Conservation (phyloP, 1,140 invertebrate genomes). For the Latrodectus geometricus region DNA sequence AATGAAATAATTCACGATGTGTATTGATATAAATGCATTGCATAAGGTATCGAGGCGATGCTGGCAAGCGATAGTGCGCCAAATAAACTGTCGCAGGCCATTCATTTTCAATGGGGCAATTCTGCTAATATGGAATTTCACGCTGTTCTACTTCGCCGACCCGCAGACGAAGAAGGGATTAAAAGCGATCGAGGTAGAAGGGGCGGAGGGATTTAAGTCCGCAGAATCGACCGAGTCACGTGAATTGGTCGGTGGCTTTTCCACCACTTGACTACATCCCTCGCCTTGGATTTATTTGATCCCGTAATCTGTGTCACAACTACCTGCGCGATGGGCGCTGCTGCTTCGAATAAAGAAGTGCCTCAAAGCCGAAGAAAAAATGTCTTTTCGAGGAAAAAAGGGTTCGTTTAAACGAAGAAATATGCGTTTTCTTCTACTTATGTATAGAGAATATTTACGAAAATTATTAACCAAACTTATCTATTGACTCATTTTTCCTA, state of each 20-base stretch:
- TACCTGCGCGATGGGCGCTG: neutral
- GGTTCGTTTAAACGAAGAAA: too few relatives aligned
- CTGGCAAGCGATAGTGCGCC: neutral
- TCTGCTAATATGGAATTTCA: conserved; percentile 55
- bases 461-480: too few relatives aligned
- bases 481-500: too few relatives aligned
- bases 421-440: too few relatives aligned
- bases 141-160: conserved; percentile 19
- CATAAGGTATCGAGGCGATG: too few relatives aligned
- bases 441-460: too few relatives aligned
- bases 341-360: too few relatives aligned
- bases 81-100: neutral
- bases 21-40: too few relatives aligned
- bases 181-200: neutral
- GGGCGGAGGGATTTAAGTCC: conserved; percentile 28
- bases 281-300: conserved; percentile 31
- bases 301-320: conserved; percentile 35
- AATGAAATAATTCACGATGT: too few relatives aligned
- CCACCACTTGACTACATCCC: conserved; percentile 37
- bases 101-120: conserved; percentile 17
- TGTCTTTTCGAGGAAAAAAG: too few relatives aligned
- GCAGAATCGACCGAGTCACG: neutral
- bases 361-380: too few relatives aligned
- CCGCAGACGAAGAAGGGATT: conserved; percentile 28
- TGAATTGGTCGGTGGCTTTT: conserved; percentile 28